Base-by-base conservation (phyloP, 2,797 vertebrate genomes). In the Tolypeutes matacus region DNA sequence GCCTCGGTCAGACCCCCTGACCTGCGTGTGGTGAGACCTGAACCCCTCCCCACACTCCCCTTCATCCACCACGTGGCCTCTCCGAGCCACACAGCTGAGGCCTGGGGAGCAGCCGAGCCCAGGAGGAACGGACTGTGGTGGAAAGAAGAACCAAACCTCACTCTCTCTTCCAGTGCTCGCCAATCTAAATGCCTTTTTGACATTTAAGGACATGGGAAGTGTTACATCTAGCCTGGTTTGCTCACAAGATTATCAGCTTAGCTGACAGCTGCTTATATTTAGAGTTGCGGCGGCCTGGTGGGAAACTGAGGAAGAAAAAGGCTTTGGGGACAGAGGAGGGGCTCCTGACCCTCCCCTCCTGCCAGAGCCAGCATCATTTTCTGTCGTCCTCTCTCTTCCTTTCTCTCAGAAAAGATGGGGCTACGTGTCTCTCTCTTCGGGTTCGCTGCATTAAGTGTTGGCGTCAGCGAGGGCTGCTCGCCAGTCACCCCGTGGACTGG, bases 41-140 rank as follows among this genome's bases (percentile, higher is more conserved):
- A 76, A 25, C 69, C 70, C 31, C 46, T 20, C 56, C 20, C 56
- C 20, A 31, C 3, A 5, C 8, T 18, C 67, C 11, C 12, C 29
- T 29, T 25, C 20, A 31, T 2, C 58, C 0, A 13, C 51, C 51
- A n/a, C 0, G 5, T 1, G 20, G 29, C 76, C 69, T 73, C 62
- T 18, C 78, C 23, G 25, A 49, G 36, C 58, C 39, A 18, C 69
- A 46, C 46, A n/a, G 31, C 51, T 49, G 18, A 51, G 11, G 17
- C 5, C 3, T 18, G 21, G 42, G 17, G 23, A 21, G 70, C 2
- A 1, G 82, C 72, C 64, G 25, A 34, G 15, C 31, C 64, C 31
- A 49, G 7, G 23, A n/a, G 53, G 46, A 25, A 3, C 3, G 1
- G 34, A 21, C 31, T 53, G 0, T 1, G 1, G 20, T 0, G 5